Conservation (phyloP, 2,113 vertebrate species). For the Heteronetta atricapilla region DNA sequence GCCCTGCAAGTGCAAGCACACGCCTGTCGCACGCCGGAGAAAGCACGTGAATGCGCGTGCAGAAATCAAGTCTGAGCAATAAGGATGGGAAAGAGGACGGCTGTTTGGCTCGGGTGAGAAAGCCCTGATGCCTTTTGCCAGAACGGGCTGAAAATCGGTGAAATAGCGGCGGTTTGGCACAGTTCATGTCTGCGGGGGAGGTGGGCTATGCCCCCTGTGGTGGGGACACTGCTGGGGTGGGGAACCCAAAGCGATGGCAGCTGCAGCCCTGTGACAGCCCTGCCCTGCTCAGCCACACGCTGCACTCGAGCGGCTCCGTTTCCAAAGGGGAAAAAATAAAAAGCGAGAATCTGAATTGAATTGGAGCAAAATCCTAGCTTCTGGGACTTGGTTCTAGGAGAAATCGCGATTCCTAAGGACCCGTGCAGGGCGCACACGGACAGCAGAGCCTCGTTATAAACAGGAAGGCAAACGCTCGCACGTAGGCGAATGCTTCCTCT, state of each 20-base stretch:
- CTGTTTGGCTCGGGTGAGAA: background rate
- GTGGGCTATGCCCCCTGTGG: rapidly evolving
- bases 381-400: background rate
- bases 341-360: background rate
- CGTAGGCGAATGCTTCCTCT: background rate
- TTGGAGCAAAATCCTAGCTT: background rate
- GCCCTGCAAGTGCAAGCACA: slow-evolving; percentile 75
- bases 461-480: slow-evolving; percentile 11
- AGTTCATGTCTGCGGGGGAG: background rate
- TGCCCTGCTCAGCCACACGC: background rate
- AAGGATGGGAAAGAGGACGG: background rate
- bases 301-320: background rate
- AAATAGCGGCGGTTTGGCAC: background rate
- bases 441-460: background rate
- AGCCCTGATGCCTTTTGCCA: background rate
- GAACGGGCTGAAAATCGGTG: background rate
- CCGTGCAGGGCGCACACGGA: background rate
- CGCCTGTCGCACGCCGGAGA: rapidly evolving
- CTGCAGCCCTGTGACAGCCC: background rate
- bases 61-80: background rate
- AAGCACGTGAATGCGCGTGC: background rate
- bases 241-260: background rate
- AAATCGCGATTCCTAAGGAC: background rate
- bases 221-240: too few relatives aligned
- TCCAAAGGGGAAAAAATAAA: background rate